phyloP scores from a whole-genome alignment of 2,113 vertebrate genomes.

The Globicephala melas region DNA sequence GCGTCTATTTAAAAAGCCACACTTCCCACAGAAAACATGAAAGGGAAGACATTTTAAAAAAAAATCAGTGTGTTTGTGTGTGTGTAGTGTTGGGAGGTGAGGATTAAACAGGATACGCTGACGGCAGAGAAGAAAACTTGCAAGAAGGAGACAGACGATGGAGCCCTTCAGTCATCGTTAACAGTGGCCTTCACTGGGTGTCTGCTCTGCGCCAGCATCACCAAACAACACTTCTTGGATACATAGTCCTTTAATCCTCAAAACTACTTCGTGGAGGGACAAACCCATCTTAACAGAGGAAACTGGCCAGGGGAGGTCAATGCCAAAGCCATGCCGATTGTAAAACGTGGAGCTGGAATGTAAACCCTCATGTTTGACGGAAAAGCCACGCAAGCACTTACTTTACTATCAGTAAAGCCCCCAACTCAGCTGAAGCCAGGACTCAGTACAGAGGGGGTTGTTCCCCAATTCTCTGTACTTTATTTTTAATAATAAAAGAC shows the following conservation, averaged over 20 bases:
- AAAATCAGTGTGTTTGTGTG: not conserved
- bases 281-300: not conserved
- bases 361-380: not conserved
- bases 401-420: not conserved
- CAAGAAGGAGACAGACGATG: no score
- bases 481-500: not conserved
- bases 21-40: not conserved
- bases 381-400: not conserved
- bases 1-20: not conserved
- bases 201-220: not conserved
- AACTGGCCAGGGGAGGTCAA: not conserved
- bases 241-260: not conserved
- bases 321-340: not conserved
- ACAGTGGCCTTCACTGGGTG: rapidly evolving
- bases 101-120: not conserved
- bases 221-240: no score
- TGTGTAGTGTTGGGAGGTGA: not conserved
- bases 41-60: not conserved
- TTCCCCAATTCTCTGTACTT: not conserved
- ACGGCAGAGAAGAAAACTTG: not conserved
- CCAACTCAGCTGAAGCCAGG: not conserved
- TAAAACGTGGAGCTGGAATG: not conserved
- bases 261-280: not conserved
- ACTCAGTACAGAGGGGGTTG: not conserved
- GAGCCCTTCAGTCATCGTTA: not conserved